These are phyloP conservation scores for Calliopsis andreniformis DNA, from an alignment of 1,140 invertebrate genomes.

Conservation along the genomic window DNA sequence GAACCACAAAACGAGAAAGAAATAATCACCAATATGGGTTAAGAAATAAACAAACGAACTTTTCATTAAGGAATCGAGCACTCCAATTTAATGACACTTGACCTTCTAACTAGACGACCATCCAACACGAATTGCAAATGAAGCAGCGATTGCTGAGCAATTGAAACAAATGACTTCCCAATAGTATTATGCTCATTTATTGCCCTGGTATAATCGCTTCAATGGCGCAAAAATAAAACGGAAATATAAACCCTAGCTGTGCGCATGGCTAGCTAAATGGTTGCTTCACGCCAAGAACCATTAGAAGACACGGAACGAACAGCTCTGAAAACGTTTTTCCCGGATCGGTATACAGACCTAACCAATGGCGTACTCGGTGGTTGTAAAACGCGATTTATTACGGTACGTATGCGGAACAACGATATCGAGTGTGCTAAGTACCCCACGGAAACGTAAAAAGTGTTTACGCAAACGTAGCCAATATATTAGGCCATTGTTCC, in stretches of 20 bases:
- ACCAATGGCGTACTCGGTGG: constrained; percentile 28
- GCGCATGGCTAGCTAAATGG: background rate
- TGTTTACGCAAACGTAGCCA: constrained; percentile 38
- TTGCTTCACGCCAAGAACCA: constrained; percentile 7
- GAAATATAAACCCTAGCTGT: constrained; percentile 14
- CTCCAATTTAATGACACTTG: too few relatives aligned
- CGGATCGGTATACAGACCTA: constrained; percentile 22
- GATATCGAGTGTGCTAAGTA: constrained; percentile 50
- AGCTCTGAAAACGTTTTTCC: constrained; percentile 56
- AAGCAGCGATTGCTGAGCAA: background rate
- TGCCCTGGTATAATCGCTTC: background rate
- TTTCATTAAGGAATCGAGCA: too few relatives aligned
- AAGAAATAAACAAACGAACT: too few relatives aligned
- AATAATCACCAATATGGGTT: too few relatives aligned
- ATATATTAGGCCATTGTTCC: constrained; percentile 63
- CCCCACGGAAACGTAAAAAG: constrained; percentile 43
- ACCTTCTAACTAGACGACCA: too few relatives aligned
- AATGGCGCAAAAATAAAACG: background rate
- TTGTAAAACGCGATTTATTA: constrained; percentile 55
- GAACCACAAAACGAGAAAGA: too few relatives aligned
- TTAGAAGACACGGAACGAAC: constrained; percentile 40
- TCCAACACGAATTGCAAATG: background rate
- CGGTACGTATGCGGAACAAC: background rate
- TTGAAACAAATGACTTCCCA: too few relatives aligned
- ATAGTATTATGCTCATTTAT: background rate